Evolutionary conservation across 2,113 vertebrate species (phyloP).

Genomic region (Mohoua ochrocephala): DNA sequence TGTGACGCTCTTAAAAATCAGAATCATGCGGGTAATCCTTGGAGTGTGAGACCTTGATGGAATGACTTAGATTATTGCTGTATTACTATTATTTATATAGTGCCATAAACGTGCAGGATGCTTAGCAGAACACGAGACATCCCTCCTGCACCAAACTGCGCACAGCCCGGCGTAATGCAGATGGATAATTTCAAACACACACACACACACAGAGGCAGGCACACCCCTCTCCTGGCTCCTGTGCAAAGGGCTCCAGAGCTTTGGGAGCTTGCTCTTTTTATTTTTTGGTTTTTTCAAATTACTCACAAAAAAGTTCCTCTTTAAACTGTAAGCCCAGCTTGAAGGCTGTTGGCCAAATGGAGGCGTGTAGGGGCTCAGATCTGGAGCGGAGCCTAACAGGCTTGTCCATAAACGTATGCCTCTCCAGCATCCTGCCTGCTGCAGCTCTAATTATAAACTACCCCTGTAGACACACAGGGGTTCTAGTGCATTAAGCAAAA

Average conservation of each 20-base stretch:
- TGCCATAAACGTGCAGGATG: not conserved
- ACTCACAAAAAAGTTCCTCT: conserved; percentile 6
- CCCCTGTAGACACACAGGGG: conserved; percentile 55
- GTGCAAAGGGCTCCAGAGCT: not conserved
- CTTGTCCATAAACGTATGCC: conserved; percentile 20
- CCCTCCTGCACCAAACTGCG: not conserved
- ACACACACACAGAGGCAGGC: not conserved
- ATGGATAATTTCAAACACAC: not conserved
- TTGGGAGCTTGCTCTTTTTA: not conserved
- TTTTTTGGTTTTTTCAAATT: not conserved
- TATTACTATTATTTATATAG: conserved; percentile 48
- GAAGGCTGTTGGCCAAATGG: conserved; percentile 55
- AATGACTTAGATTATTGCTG: conserved; percentile 14
- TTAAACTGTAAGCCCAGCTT: conserved; percentile 36
- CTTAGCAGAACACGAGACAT: conserved; percentile 18
- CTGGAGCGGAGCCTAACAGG: conserved; percentile 53
- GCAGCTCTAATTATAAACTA: conserved; percentile 67
- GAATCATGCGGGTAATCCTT: not conserved
- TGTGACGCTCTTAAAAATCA: not conserved
- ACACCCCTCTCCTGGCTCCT: not conserved
- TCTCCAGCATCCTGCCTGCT: conserved; percentile 41
- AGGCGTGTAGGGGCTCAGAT: conserved; percentile 34
- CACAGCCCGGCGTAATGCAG: not conserved
- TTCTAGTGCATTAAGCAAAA: conserved; percentile 70
- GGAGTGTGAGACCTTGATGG: conserved; percentile 19